Evolutionary conservation across 2,113 vertebrate species (phyloP), one percentile per base, ranked within the genome.

Genomic region (Hippocampus abdominalis): DNA sequence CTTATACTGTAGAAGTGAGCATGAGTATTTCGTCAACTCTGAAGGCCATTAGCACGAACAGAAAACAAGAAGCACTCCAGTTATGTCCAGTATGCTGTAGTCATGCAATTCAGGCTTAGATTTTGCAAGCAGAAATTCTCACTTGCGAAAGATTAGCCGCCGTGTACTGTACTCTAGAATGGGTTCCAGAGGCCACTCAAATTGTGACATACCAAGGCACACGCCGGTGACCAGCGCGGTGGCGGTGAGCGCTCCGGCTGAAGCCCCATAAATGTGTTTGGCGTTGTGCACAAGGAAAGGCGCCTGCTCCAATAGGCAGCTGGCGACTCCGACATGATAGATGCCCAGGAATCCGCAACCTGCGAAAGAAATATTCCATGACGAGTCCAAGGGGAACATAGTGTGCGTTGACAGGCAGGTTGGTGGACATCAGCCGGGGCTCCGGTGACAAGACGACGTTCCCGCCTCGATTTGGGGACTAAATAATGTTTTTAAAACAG

Each of bases 361-460:
- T 2, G 97, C 96, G 80, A 99, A 99, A 27, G 97, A 99, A 81
- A 98, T 96, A 85, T 94, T 98, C 97, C 97, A 99, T 15, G 93
- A 87, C 46, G 94, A 87, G 83, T 96, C 95, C 69, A 74, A 72
- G 13, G 94, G 94, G 72, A 98, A 96, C 97, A 99, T 99, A 44
- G 77, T 88, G 84, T 2, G 44, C 59, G 27, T 13, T 6, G 48
- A 2, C 23, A 39, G 53, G n/a, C 46, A 20, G 40, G 32, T 49
- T 10, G n/a, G 66, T 70, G 29, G 73, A 74, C 68, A 16, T 25
- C 18, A 16, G n/a, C 42, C 9, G 29, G 29, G 57, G 25, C 23
- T 6, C 54, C 11, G n/a, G 11, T 23, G n/a, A 23, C 10, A 8
- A 39, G 2, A 21, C 42, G 9, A 42, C n/a, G 54, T 66, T 60